Base-by-base conservation (phyloP, 2,888 invertebrate genomes). In the Sesamia inferens region DNA sequence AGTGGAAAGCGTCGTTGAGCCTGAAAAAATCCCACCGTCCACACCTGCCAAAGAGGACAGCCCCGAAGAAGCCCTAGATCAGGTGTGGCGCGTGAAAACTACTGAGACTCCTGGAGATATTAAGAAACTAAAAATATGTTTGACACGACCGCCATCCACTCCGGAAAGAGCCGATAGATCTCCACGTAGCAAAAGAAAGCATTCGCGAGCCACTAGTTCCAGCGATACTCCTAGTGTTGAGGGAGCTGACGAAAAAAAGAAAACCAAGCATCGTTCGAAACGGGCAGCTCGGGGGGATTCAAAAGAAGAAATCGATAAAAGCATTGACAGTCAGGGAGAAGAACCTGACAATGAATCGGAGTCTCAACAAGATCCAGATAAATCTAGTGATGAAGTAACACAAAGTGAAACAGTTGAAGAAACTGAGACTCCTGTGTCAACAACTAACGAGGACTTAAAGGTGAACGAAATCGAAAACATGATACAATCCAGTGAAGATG, bases 41-140 rank as follows among this genome's bases (percentile, higher is more conserved):
- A 88, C 92, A 48, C 91, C 92, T 10, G 89, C 87, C 44, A 94
- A 95, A 87, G 94, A 93, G 69, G 92, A 88, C 51, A 92, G 88
- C 68, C 90, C 93, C 4, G 95, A 95, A 73, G 95, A 95, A 70
- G 90, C 92, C 55, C 94, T 91, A 81, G 96, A 94, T 76, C 94
- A 93, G 81, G 96, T 96, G 24, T 97, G 97, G 97, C 96, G 95
- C 69, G 97, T 97, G 4, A 97, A 96, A 89, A 89, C 96, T 14
- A 90, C 96, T 19, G 95, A 96, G 69, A 90, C 93, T 78, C 90
- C 96, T 63, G 93, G 94, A 14, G 96, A 96, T 76, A 97, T 97
- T 86, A 96, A 97, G 85, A 97, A 97, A 90, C 89, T 97, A 47
- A 97, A 97, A 90, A 96, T 97, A 83, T 97, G 97, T 87, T 92